phyloP scores from a whole-genome alignment of 2,797 vertebrate species.

The Alca torda region DNA sequence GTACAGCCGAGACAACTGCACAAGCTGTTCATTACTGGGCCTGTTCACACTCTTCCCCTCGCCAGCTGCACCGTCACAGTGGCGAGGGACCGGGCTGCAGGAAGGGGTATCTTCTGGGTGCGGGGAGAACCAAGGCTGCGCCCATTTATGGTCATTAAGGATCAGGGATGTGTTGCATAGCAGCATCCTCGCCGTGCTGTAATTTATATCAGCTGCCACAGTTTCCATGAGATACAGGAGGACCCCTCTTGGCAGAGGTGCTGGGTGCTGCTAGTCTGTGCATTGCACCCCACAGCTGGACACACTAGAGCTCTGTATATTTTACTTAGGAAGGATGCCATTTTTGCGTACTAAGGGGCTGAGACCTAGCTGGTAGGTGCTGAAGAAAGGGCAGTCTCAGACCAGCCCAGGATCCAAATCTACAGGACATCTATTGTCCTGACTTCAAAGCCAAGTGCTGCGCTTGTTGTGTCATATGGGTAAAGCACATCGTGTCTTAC shows the following conservation, averaged over 20 bases:
- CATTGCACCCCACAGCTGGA: neutral
- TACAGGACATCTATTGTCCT: neutral
- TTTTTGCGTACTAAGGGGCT: neutral
- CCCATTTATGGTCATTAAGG: slow-evolving; percentile 11
- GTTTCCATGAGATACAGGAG: slow-evolving; percentile 37
- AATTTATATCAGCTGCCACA: slow-evolving; percentile 9
- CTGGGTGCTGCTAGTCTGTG: neutral
- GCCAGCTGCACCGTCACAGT: neutral
- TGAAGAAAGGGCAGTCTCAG: neutral
- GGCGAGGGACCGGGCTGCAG: neutral
- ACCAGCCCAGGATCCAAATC: neutral
- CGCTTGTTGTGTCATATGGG: neutral
- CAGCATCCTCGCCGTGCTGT: slow-evolving; percentile 35
- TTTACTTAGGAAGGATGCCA: neutral
- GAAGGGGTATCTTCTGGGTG: neutral
- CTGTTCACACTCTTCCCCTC: neutral
- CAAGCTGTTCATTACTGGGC: neutral
- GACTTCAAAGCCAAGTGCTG: neutral
- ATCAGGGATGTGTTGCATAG: slow-evolving; percentile 5
- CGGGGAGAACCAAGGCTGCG: neutral
- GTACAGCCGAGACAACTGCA: neutral
- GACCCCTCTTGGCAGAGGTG: slow-evolving; percentile 10
- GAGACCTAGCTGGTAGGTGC: neutral
- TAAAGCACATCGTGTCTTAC: neutral
- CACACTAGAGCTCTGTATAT: neutral